Evolutionary conservation across 1,140 invertebrate species (phyloP).

Genomic region (Marisa cornuarietis): DNA sequence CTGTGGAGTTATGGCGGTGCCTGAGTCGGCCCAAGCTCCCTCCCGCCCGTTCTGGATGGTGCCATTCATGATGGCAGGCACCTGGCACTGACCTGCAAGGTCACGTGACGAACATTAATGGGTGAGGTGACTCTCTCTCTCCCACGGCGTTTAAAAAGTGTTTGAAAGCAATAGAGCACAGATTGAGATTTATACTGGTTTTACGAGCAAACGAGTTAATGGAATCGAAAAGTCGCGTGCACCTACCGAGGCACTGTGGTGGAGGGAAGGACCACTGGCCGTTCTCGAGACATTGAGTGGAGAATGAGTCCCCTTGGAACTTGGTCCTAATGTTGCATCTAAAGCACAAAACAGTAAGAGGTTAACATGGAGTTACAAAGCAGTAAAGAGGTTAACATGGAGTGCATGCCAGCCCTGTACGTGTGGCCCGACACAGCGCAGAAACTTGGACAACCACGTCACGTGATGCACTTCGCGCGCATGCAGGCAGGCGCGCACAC

Average conservation of each 20-base stretch:
- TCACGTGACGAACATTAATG: background rate
- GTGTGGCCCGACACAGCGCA: too few relatives aligned
- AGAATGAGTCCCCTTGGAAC: slow-evolving; percentile 76
- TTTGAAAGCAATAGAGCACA: too few relatives aligned
- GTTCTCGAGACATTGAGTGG: slow-evolving; percentile 89
- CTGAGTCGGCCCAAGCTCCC: slow-evolving; percentile 80
- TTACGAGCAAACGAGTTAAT: too few relatives aligned
- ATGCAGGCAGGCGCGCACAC: too few relatives aligned
- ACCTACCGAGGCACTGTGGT: slow-evolving; percentile 82
- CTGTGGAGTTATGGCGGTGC: slow-evolving; percentile 82
- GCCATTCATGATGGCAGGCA: slow-evolving; percentile 87
- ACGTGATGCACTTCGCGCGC: too few relatives aligned
- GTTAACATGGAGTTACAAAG: too few relatives aligned
- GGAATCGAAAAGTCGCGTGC: background rate
- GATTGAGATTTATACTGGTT: too few relatives aligned
- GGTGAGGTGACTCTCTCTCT: background rate
- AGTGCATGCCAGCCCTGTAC: too few relatives aligned
- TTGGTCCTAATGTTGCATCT: slow-evolving; percentile 93
- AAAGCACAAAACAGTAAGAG: slow-evolving; percentile 28
- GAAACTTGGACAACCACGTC: too few relatives aligned
- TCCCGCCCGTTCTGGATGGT: slow-evolving; percentile 69
- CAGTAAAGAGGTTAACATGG: too few relatives aligned
- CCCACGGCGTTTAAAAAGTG: too few relatives aligned
- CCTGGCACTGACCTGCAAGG: slow-evolving; percentile 83
- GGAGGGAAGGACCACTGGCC: slow-evolving; percentile 92